phyloP scores from a whole-genome alignment of 1,140 invertebrate species.

The Habropoda laboriosa region DNA sequence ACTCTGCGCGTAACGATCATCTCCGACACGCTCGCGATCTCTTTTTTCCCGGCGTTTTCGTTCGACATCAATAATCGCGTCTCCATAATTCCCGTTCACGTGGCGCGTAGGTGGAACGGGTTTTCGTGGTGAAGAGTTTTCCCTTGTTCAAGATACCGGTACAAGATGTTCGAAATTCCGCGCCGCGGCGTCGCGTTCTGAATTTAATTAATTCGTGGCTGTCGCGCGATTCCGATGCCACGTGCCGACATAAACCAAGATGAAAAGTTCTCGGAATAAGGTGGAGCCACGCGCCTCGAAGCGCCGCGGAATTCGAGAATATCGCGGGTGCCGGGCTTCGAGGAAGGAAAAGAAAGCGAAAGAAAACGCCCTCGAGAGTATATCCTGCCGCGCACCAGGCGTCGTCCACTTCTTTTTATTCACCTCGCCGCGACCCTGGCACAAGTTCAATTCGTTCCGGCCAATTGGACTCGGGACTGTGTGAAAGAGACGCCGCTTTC shows the following conservation, averaged over 20 bases:
- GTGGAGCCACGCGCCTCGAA: neutral
- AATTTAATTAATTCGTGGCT: conserved; percentile 42
- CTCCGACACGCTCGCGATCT: neutral
- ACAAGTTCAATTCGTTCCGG: conserved; percentile 54
- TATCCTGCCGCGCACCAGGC: conserved; percentile 32
- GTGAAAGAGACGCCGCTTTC: conserved; percentile 37
- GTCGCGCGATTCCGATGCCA: conserved; percentile 29
- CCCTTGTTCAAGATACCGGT: no score
- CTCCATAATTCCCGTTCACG: neutral
- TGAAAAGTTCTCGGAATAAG: conserved; percentile 32
- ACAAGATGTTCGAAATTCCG: conserved; percentile 32
- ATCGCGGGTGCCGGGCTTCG: conserved; percentile 23
- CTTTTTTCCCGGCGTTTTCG: neutral
- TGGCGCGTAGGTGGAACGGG: conserved; percentile 14
- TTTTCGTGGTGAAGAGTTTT: conserved; percentile 15
- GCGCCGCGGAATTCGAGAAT: conserved; percentile 44
- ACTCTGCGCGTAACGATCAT: neutral
- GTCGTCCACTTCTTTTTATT: conserved; percentile 33
- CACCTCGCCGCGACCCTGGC: conserved; percentile 35
- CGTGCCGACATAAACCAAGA: conserved; percentile 25
- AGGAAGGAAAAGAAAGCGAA: conserved; percentile 34
- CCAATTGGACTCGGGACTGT: conserved; percentile 44
- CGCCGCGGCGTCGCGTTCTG: conserved; percentile 30
- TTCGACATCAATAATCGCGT: neutral
- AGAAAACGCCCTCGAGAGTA: conserved; percentile 8